Evolutionary conservation across 2,113 vertebrate genomes (phyloP).

Genomic region (Percina caprodes): DNA sequence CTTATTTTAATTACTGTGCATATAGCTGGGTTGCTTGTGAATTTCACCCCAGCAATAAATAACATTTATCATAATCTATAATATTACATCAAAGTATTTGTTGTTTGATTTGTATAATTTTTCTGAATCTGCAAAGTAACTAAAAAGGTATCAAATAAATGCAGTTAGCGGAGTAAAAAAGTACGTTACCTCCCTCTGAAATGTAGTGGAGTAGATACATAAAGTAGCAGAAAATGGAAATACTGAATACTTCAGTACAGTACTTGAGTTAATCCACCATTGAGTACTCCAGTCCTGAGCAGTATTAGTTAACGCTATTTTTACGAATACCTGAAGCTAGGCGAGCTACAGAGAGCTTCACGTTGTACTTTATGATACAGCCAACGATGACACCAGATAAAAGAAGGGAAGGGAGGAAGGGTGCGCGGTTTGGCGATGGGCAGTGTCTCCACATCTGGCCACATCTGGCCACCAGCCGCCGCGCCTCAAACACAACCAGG

Average conservation of each 20-base stretch:
- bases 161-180: too few species aligned
- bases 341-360: neutral
- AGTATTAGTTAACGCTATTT: neutral
- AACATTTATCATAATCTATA: too few species aligned
- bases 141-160: too few species aligned
- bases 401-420: neutral
- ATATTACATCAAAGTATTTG: too few species aligned
- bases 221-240: neutral
- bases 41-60: too few species aligned
- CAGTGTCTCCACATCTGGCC: conserved; percentile 70
- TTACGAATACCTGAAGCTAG: neutral
- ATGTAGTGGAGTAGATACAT: too few species aligned
- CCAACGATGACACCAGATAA: neutral
- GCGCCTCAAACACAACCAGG: conserved; percentile 42
- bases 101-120: too few species aligned
- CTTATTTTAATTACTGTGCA: too few species aligned
- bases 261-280: neutral
- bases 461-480: conserved; percentile 58
- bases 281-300: neutral
- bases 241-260: neutral
- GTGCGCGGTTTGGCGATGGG: conserved; percentile 26
- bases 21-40: too few species aligned
- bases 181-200: too few species aligned
- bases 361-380: neutral
- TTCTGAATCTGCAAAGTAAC: too few species aligned